Conservation (phyloP, 2,113 vertebrate genomes). For the Pteruthius melanotis region DNA sequence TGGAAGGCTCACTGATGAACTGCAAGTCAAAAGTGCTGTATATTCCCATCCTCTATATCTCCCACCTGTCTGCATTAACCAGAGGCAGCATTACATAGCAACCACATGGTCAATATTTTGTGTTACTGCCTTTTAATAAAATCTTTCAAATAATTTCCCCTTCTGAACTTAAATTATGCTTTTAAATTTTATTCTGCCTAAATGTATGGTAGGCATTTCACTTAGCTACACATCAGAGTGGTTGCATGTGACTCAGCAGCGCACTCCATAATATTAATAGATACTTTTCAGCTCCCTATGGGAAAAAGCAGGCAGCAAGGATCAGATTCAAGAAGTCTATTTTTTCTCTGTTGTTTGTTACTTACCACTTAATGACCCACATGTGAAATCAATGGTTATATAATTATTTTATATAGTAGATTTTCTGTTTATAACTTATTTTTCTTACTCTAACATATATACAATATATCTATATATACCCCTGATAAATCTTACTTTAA, state of each 20-base stretch:
- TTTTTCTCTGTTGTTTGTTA: slow-evolving; percentile 67
- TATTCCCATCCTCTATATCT: slow-evolving; percentile 30
- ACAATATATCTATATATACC: slow-evolving; percentile 82
- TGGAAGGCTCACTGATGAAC: slow-evolving; percentile 55
- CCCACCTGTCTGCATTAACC: slow-evolving; percentile 21
- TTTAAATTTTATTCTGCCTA: slow-evolving; percentile 57
- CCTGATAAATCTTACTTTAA: slow-evolving; percentile 77
- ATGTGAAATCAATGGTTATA: slow-evolving; percentile 73
- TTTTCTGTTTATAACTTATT: slow-evolving; percentile 80
- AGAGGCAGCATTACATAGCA: slow-evolving; percentile 38
- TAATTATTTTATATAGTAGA: slow-evolving; percentile 76
- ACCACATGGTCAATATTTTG: slow-evolving; percentile 43
- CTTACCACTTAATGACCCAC: slow-evolving; percentile 74
- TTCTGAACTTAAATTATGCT: slow-evolving; percentile 62
- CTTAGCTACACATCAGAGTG: slow-evolving; percentile 48
- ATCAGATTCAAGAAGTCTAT: slow-evolving; percentile 69
- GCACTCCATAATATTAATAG: slow-evolving; percentile 33
- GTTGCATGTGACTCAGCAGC: slow-evolving; percentile 42
- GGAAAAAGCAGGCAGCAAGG: slow-evolving; percentile 74
- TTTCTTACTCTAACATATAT: slow-evolving; percentile 79
- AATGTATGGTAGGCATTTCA: slow-evolving; percentile 43
- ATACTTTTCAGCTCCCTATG: slow-evolving; percentile 60
- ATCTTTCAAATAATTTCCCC: slow-evolving; percentile 48
- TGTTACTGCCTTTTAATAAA: slow-evolving; percentile 66
- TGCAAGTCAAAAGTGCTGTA: slow-evolving; percentile 65